Evolutionary conservation across 2,113 vertebrate species (phyloP), one percentile per base, ranked within the genome.

Genomic region (Hypanus sabinus): DNA sequence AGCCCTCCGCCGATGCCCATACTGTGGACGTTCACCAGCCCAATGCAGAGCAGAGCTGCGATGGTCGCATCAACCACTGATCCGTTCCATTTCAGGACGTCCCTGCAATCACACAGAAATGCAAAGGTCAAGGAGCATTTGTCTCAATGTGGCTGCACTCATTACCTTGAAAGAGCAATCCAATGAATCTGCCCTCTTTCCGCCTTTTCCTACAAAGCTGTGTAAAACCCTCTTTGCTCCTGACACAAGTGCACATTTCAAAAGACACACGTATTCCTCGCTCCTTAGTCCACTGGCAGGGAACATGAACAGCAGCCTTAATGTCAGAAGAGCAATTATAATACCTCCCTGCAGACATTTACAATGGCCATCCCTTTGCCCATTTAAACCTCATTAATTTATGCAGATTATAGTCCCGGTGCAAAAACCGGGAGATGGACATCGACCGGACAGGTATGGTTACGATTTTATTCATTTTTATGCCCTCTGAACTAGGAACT

Each of bases 1-100:
- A 98, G 95, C 5, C 99, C 99, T 1, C 99, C 99, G 93, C 98
- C 99, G 0, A 99, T 99, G 75, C 99, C 99, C 97, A 96, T 97
- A 94, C 98, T 99, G 96, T 99, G 98, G 77, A 97, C 96, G 0
- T 99, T 99, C 97, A 99, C 96, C 93, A 99, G 96, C 62, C 98
- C 98, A 60, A 96, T 94, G 8, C 99, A 99, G 46, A 99, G 96
- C 81, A 99, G 95, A 38, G 97, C 95, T 20, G 98, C 98, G 0
- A 99, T 99, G 0, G 97, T 96, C 0, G 98, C 97, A 22, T 99
- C 99, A 68, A 99, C 98, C 0, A 98, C 98, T 0, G 98, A 98
- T 3, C 99, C 99, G 0, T 97, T 97, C 11, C 96, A 97, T 94
- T 88, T 94, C 62, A 99, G 96, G 0, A 96, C 95, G 27, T 99